phyloP scores from a whole-genome alignment of 1,140 invertebrate genomes.

The Hypsibius dujardini region DNA sequence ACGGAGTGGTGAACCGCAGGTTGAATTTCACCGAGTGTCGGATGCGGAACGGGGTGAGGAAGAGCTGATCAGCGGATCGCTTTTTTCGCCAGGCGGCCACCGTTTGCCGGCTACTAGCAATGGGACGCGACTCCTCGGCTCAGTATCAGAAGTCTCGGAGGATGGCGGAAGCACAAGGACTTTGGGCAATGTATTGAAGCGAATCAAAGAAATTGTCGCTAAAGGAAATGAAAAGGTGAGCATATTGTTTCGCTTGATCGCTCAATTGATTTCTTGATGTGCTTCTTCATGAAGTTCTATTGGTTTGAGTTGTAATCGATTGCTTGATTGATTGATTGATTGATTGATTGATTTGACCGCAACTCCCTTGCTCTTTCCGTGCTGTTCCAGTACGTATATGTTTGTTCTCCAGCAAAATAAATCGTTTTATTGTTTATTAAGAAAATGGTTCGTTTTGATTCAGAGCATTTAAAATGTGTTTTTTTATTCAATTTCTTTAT shows the following conservation, averaged over 20 bases:
- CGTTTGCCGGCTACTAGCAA: not conserved
- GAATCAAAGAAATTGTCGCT: not conserved
- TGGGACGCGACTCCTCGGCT: not conserved
- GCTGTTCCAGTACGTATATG: not conserved
- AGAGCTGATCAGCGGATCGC: not conserved
- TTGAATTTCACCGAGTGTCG: not conserved
- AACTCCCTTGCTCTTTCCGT: not conserved
- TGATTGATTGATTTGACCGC: not conserved
- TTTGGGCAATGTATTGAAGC: constrained; percentile 5
- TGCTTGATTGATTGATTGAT: not conserved
- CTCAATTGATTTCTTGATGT: not conserved
- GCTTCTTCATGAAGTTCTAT: not conserved
- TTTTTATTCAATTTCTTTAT: not conserved
- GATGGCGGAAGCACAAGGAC: not conserved
- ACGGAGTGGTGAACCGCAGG: not conserved
- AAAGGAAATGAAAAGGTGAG: not conserved
- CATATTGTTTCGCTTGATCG: not conserved
- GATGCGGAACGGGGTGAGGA: not conserved
- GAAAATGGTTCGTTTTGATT: not conserved
- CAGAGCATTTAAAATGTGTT: not conserved
- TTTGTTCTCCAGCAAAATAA: no score
- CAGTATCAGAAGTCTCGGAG: not conserved
- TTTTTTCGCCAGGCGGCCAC: not conserved
- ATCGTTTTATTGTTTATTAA: not conserved
- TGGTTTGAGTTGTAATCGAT: not conserved